These are phyloP conservation scores for Catharus fuscescens DNA, from an alignment of 2,113 vertebrate species.

Conservation along the genomic window DNA sequence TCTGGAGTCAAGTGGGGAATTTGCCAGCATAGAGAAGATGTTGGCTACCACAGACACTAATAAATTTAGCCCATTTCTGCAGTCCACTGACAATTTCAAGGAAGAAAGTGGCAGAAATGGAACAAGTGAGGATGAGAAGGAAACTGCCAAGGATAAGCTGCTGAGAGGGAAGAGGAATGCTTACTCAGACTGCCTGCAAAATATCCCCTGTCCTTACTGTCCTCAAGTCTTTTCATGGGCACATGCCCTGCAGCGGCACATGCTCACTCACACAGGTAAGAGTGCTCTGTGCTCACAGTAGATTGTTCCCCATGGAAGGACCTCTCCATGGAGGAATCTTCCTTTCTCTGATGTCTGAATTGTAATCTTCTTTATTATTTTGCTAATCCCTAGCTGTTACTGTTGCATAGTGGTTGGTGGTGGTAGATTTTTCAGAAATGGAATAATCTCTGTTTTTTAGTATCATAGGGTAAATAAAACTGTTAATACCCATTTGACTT, in stretches of 20 bases:
- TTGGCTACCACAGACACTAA: conserved; percentile 94
- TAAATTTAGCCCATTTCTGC: conserved; percentile 93
- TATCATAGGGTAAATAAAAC: background rate
- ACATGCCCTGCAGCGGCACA: conserved; percentile 92
- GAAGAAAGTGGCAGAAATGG: conserved; percentile 72
- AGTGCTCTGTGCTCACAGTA: background rate
- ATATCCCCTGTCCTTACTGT: conserved; percentile 92
- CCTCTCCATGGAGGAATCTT: background rate
- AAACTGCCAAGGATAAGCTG: conserved; percentile 76
- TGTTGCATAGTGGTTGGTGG: background rate
- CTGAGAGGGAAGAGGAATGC: conserved; percentile 87
- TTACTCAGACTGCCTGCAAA: conserved; percentile 92
- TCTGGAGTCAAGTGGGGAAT: conserved; percentile 95
- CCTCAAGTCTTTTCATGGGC: conserved; percentile 94
- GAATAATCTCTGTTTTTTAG: background rate
- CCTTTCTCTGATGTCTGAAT: background rate
- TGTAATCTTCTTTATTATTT: background rate
- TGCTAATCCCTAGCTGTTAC: background rate
- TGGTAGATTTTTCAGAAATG: background rate
- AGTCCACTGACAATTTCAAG: conserved; percentile 75
- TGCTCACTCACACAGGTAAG: conserved; percentile 97
- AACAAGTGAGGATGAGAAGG: conserved; percentile 79
- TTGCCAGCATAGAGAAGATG: conserved; percentile 98
- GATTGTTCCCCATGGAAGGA: background rate
- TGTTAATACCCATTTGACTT: background rate